Evolutionary conservation across 2,888 invertebrate genomes (phyloP).

Genomic region (Zygogramma bicolorata): DNA sequence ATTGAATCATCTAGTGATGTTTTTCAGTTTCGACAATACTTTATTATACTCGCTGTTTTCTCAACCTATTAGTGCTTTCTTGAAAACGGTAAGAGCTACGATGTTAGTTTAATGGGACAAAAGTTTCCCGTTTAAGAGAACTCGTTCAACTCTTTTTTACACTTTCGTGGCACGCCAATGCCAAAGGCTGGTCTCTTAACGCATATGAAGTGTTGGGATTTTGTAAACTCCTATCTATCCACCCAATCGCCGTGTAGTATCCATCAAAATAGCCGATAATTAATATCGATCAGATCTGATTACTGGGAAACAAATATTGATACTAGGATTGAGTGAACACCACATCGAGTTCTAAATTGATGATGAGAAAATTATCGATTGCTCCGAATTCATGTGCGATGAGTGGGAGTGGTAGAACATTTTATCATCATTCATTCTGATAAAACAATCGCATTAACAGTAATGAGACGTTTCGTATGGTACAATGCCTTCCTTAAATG

Average conservation of each 20-base stretch:
- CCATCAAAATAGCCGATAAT: constrained; percentile 61
- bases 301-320: constrained; percentile 60
- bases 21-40: too few relatives aligned
- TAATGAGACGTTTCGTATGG: too few relatives aligned
- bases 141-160: not conserved
- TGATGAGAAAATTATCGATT: constrained; percentile 58
- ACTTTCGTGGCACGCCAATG: not conserved
- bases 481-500: too few relatives aligned
- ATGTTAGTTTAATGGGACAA: too few relatives aligned
- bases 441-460: not conserved
- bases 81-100: too few relatives aligned
- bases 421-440: too few relatives aligned
- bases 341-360: constrained; percentile 55
- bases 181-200: not conserved
- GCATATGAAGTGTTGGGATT: not conserved
- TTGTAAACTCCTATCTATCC: constrained; percentile 37
- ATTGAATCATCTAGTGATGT: too few relatives aligned
- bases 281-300: constrained; percentile 61
- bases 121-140: too few relatives aligned
- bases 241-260: constrained; percentile 47
- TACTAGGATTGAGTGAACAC: constrained; percentile 57
- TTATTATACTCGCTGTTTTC: too few relatives aligned
- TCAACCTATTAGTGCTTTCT: too few relatives aligned
- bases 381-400: constrained; percentile 44
- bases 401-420: constrained; percentile 42